These are phyloP conservation scores for Imbricaverruca yamaguchii DNA, from an alignment of 2,888 invertebrate species.

Conservation along the genomic window DNA sequence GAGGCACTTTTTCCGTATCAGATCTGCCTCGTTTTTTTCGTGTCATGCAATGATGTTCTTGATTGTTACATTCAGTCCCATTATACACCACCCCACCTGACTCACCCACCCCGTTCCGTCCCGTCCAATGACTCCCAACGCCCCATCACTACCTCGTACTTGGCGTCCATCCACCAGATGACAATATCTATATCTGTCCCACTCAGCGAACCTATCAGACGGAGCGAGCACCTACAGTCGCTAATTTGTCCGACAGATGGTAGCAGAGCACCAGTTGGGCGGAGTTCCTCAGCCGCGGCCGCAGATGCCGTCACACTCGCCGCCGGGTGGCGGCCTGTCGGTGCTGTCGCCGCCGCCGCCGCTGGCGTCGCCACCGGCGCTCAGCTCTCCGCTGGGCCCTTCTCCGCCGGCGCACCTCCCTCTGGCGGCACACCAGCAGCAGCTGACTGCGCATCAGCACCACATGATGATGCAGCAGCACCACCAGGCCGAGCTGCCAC, in stretches of 20 bases:
- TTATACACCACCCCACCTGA: too few relatives aligned
- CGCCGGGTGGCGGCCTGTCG: background rate
- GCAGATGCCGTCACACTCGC: constrained; percentile 12
- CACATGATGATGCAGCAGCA: constrained; percentile 19
- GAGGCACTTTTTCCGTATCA: too few relatives aligned
- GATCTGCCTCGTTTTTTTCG: too few relatives aligned
- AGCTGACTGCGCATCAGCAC: constrained; percentile 5
- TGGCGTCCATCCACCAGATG: too few relatives aligned
- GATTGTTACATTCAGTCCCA: too few relatives aligned
- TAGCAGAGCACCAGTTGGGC: constrained; percentile 26
- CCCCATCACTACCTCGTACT: too few relatives aligned
- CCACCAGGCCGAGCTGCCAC: constrained; percentile 25
- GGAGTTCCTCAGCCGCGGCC: constrained; percentile 24
- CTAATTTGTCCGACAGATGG: constrained; percentile 22
- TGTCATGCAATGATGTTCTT: too few relatives aligned
- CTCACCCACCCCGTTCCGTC: too few relatives aligned
- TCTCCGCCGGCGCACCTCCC: constrained; percentile 4
- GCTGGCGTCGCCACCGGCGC: constrained; percentile 23
- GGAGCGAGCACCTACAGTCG: too few relatives aligned
- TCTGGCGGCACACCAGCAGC: constrained; percentile 16
- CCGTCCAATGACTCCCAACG: too few relatives aligned
- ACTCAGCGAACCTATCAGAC: too few relatives aligned
- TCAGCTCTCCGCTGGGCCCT: background rate
- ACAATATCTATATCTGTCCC: too few relatives aligned
- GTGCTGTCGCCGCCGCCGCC: constrained; percentile 17